phyloP scores from a whole-genome alignment of 1,140 invertebrate species.

The Pectinophora gossypiella region DNA sequence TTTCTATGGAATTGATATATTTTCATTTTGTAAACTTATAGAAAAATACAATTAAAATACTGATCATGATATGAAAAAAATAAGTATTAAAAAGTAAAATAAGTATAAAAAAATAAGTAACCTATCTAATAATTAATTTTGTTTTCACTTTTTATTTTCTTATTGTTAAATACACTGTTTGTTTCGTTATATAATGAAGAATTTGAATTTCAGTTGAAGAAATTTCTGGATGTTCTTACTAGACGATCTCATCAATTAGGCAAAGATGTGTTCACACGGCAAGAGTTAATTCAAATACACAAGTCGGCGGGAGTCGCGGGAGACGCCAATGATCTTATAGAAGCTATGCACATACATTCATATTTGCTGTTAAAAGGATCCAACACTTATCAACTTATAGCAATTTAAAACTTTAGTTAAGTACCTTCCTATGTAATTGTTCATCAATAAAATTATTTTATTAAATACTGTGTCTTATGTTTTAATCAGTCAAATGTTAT shows the following conservation, averaged over 20 bases:
- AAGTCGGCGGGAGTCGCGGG: slow-evolving; percentile 80
- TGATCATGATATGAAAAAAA: no score
- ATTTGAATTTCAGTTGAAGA: slow-evolving; percentile 85
- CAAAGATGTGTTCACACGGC: slow-evolving; percentile 83
- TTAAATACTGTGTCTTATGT: background rate
- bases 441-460: background rate
- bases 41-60: no score
- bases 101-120: no score
- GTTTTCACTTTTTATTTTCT: no score
- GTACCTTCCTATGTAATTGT: background rate
- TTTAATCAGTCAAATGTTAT: background rate
- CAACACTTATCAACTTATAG: slow-evolving; percentile 81
- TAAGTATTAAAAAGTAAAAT: no score
- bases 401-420: slow-evolving; percentile 27
- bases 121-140: no score
- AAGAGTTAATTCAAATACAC: slow-evolving; percentile 82
- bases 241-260: slow-evolving; percentile 77
- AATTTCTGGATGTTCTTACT: slow-evolving; percentile 84
- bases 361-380: slow-evolving; percentile 89
- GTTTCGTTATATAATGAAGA: no score
- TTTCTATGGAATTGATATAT: background rate
- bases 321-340: slow-evolving; percentile 81
- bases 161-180: no score
- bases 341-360: slow-evolving; percentile 88
- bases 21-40: no score